Base-by-base conservation (phyloP, 2,888 invertebrate species). In the Sicus ferrugineus region DNA sequence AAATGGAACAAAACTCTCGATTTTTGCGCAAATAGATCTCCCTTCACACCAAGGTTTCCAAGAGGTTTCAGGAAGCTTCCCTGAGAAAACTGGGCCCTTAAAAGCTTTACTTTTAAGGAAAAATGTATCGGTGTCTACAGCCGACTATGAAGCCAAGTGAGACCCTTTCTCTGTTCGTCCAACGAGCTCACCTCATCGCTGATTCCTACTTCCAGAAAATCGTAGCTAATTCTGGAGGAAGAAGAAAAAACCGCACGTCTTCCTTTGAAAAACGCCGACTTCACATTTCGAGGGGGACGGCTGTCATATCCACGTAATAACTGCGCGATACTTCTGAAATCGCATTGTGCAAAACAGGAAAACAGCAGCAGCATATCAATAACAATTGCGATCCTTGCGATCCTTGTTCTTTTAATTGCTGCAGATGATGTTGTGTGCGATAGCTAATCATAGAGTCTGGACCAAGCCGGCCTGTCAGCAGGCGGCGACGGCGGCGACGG, bases 381-480 rank as follows among this genome's bases (percentile, higher is more conserved):
- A 7, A 59, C 31, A 11, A 50, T n/a, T 31, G 31, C 52, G 62
- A 54, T 66, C 69, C 70, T 70, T 54, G 66, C 62, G 61, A 70
- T 74, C 77, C 80, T 81, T 79, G 79, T 79, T 78, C 79, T 81
- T 81, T 79, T 79, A 80, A 80, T 81, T 54, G 70, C 68, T 58
- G 68, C 65, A 66, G 65, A 50, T 54, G 67, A 67, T 48, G 68
- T 34, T 63, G 52, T 38, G 67, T 54, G 61, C 19, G 59, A 52
- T 31, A 68, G 68, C 68, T 68, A 65, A 70, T 70, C 70, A 63
- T 63, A 67, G n/a, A n/a, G 67, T 67, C 70, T 70, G 67, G 70
- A 67, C 62, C 54, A 11, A 26, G 16, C 14, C 28, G 23, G n/a
- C n/a, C n/a, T n/a, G n/a, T n/a, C n/a, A n/a, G n/a, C n/a, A n/a